Evolutionary conservation across 1,140 invertebrate genomes (phyloP), one percentile per base, ranked within the genome.

Genomic region (Ruditapes philippinarum): DNA sequence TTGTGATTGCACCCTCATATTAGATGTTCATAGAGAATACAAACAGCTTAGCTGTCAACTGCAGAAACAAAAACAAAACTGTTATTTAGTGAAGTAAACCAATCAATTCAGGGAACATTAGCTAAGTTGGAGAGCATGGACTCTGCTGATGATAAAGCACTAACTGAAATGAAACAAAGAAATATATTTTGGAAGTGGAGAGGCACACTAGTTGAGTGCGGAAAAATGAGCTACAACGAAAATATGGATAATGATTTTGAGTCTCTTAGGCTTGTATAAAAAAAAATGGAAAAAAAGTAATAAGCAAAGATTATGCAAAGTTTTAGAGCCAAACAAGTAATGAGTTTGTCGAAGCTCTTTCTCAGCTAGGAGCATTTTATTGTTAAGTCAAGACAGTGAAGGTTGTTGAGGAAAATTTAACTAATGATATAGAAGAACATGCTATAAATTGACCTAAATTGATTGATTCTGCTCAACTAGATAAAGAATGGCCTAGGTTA

Each of bases 1-100:
- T 65, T 28, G 80, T 82, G 12, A 82, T 40, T 4, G 80, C 80
- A n/a, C 60, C n/a, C n/a, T 82, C 31, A 49, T 82, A 25, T 40
- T 82, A 0, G 80, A 82, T 65, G 60, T 82, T 0, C 80, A 82
- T 33, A 45, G 3, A 25, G 57, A 82, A 45, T 36, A 45, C 0
- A 60, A 54, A 19, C 17, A 40, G n/a, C 45, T 82, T 1, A 82
- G 80, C 31, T 82, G 80, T 60, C 33, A 65, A 38, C 40, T 82
- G 12, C 60, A 82, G 38, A 62, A 68, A 33, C 17, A 68, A 0
- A 82, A 82, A 22, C n/a, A n/a, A n/a, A n/a, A n/a, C n/a, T 65
- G 80, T n/a, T 65, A n/a, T 65, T 82, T 31, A 82, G 80, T 65
- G 38, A 82, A 31, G 3, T 82, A 7, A 28, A 33, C 17, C 57